Percentiles rank a stretch among this genome's conserved stretches.
These are phyloP conservation scores for Heliconius erato DNA, from an alignment of 2,888 invertebrate genomes.

Conservation along the genomic window DNA sequence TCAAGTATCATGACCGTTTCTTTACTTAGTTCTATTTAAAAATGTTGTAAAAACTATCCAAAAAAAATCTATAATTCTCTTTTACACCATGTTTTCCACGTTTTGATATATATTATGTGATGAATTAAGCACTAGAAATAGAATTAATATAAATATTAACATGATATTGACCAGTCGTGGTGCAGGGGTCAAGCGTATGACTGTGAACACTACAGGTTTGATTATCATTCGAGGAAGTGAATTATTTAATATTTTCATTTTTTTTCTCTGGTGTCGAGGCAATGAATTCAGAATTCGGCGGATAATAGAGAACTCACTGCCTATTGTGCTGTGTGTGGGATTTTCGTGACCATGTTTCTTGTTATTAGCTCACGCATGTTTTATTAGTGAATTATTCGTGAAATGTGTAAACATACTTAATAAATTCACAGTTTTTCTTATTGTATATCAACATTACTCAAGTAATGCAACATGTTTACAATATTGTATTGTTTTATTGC, in stretches of 20 bases:
- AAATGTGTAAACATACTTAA: too few relatives aligned
- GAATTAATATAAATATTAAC: background rate
- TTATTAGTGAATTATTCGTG: too few relatives aligned
- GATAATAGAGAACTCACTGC: too few relatives aligned
- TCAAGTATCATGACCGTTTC: conserved; percentile 21
- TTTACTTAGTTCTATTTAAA: conserved; percentile 16
- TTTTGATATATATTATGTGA: background rate
- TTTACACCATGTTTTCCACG: background rate
- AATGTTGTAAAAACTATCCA: background rate
- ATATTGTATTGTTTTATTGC: background rate
- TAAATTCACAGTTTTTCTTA: background rate
- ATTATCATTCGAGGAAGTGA: too few relatives aligned
- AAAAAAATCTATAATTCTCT: background rate
- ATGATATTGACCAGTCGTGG: background rate
- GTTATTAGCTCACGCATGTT: too few relatives aligned
- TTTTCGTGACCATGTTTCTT: too few relatives aligned
- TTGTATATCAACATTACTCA: background rate
- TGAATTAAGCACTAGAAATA: background rate
- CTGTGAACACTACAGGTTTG: too few relatives aligned
- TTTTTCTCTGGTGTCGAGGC: too few relatives aligned
- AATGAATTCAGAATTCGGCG: too few relatives aligned
- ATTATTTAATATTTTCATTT: too few relatives aligned
- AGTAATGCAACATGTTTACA: background rate
- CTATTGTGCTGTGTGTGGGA: too few relatives aligned
- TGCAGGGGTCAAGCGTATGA: too few relatives aligned